phyloP scores from a whole-genome alignment of 2,797 vertebrate genomes.

The Nyctibius grandis region DNA sequence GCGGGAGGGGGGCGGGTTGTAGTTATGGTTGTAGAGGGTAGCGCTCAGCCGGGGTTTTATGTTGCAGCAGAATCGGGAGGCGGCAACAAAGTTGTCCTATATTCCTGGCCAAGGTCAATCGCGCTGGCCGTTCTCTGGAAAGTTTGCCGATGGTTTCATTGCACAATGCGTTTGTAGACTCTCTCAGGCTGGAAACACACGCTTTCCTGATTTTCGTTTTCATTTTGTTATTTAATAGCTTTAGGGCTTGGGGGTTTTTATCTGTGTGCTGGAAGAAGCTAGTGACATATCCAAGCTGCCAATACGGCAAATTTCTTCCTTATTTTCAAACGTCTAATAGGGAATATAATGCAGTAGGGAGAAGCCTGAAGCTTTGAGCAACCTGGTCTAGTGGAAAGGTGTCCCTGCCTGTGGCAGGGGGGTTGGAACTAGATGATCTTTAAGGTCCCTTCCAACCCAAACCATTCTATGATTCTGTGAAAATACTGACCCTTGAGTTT shows the following conservation, averaged over 20 bases:
- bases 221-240: neutral
- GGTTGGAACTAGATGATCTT: too few relatives aligned
- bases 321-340: neutral
- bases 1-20: too few relatives aligned
- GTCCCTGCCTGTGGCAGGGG: too few relatives aligned
- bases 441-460: too few relatives aligned
- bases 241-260: neutral
- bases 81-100: neutral
- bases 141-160: neutral
- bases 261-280: neutral
- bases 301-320: too few relatives aligned
- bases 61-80: neutral
- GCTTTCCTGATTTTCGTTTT: neutral
- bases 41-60: neutral
- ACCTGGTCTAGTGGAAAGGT: too few relatives aligned
- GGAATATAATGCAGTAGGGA: neutral
- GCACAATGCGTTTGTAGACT: neutral
- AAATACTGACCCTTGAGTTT: neutral
- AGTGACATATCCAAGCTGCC: neutral
- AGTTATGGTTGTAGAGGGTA: neutral
- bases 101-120: constrained; percentile 34
- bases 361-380: too few relatives aligned
- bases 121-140: neutral
- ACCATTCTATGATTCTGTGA: too few relatives aligned
- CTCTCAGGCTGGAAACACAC: neutral